phyloP scores from a whole-genome alignment of 2,888 invertebrate species.

The Orchestes rusci region DNA sequence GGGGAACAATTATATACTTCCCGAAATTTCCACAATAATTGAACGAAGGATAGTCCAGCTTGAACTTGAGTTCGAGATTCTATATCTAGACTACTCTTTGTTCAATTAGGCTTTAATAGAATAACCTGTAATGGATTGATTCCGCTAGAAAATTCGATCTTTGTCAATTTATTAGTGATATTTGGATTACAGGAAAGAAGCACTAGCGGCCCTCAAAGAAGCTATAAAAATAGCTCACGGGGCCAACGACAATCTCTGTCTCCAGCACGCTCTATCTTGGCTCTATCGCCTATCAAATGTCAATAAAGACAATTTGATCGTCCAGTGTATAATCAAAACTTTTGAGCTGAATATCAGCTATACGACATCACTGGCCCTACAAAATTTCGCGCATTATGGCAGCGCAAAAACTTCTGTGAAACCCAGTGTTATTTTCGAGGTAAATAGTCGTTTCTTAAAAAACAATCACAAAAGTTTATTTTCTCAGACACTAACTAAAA shows the following conservation, averaged over 20 bases:
- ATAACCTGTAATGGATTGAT: too few relatives aligned
- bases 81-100: too few relatives aligned
- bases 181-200: slow-evolving; percentile 56
- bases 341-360: slow-evolving; percentile 62
- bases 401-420: slow-evolving; percentile 57
- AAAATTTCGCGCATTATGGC: slow-evolving; percentile 69
- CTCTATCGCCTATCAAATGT: slow-evolving; percentile 55
- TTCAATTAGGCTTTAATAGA: too few relatives aligned
- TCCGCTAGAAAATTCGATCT: neutral
- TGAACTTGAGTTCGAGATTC: too few relatives aligned
- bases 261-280: slow-evolving; percentile 83
- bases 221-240: slow-evolving; percentile 84
- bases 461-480: neutral
- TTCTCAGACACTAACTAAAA: slow-evolving; percentile 61
- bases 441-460: slow-evolving; percentile 30
- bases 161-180: slow-evolving; percentile 1
- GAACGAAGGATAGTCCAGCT: too few relatives aligned
- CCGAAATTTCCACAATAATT: too few relatives aligned
- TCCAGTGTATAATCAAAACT: slow-evolving; percentile 62
- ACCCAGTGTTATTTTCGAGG: slow-evolving; percentile 62
- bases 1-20: too few relatives aligned
- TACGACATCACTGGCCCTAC: slow-evolving; percentile 65
- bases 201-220: slow-evolving; percentile 75
- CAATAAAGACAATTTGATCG: slow-evolving; percentile 55
- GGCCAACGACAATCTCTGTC: slow-evolving; percentile 75